Percentiles rank a stretch among this genome's conserved stretches.
Evolutionary conservation across 2,888 invertebrate genomes (phyloP).

Genomic region (Tetragonula carbonaria): DNA sequence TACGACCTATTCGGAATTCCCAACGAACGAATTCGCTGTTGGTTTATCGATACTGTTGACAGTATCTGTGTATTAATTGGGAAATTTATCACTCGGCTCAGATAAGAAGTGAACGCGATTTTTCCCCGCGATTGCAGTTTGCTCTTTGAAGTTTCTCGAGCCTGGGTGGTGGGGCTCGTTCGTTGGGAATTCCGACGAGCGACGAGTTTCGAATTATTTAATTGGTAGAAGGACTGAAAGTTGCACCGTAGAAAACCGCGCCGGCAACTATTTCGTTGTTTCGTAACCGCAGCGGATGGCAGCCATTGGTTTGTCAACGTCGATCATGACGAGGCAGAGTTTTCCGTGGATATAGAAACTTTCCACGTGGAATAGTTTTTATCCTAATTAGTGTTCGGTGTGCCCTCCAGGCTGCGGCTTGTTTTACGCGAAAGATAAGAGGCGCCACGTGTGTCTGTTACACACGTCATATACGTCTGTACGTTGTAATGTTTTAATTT

Average conservation of each 20-base stretch:
- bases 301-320: background rate
- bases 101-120: too few relatives aligned
- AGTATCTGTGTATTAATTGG: too few relatives aligned
- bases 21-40: too few relatives aligned
- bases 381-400: slow-evolving; percentile 54
- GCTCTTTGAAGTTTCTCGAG: background rate
- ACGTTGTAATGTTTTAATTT: background rate
- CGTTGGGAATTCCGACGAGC: too few relatives aligned
- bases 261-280: slow-evolving; percentile 16
- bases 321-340: slow-evolving; percentile 16
- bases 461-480: background rate
- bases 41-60: too few relatives aligned
- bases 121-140: background rate
- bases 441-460: slow-evolving; percentile 3
- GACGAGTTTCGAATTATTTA: slow-evolving; percentile 19
- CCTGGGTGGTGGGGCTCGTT: too few relatives aligned
- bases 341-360: slow-evolving; percentile 31
- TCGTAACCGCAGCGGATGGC: background rate
- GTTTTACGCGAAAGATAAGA: slow-evolving; percentile 35
- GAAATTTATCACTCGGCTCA: too few relatives aligned
- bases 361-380: slow-evolving; percentile 50
- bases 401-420: slow-evolving; percentile 18
- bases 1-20: too few relatives aligned
- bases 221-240: background rate
- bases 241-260: background rate